Evolutionary conservation across 1,140 invertebrate species (phyloP).

Genomic region (Teleopsis dalmanni): DNA sequence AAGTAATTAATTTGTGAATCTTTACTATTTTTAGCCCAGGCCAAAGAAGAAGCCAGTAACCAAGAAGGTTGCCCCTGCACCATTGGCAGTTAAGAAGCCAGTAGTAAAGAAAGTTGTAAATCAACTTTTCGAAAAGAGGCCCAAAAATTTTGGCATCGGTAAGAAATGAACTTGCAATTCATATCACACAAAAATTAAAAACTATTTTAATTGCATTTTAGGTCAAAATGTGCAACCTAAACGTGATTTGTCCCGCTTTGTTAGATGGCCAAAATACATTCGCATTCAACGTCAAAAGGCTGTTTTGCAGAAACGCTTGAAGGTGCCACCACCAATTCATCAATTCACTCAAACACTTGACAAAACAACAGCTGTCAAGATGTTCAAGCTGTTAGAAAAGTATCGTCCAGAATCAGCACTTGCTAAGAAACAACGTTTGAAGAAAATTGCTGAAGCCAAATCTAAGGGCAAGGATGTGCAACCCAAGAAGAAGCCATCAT

Average conservation of each 20-base stretch:
- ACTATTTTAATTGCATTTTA: conserved; percentile 47
- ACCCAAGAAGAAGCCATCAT: conserved; percentile 83
- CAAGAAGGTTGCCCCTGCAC: conserved; percentile 92
- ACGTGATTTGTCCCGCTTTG: conserved; percentile 93
- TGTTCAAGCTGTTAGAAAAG: conserved; percentile 95
- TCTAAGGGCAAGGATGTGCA: conserved; percentile 76
- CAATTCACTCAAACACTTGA: conserved; percentile 91
- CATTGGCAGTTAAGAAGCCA: conserved; percentile 82
- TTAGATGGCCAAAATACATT: conserved; percentile 99
- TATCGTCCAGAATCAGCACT: conserved; percentile 89
- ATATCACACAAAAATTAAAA: conserved; percentile 88
- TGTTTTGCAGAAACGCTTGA: conserved; percentile 89
- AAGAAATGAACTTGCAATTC: conserved; percentile 44
- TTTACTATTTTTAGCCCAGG: conserved; percentile 48
- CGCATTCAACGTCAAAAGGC: conserved; percentile 93
- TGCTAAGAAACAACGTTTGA: conserved; percentile 83
- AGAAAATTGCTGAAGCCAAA: conserved; percentile 82
- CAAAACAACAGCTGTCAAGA: conserved; percentile 85
- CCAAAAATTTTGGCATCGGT: conserved; percentile 98
- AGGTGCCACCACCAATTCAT: conserved; percentile 98
- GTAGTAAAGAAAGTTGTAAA: conserved; percentile 90
- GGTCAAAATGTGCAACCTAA: conserved; percentile 97
- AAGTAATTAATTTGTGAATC: conserved; percentile 12
- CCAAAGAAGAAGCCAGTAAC: conserved; percentile 79
- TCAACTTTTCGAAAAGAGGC: conserved; percentile 94